phyloP scores from a whole-genome alignment of 1,140 invertebrate genomes.

The Caenorhabditis remanei region DNA sequence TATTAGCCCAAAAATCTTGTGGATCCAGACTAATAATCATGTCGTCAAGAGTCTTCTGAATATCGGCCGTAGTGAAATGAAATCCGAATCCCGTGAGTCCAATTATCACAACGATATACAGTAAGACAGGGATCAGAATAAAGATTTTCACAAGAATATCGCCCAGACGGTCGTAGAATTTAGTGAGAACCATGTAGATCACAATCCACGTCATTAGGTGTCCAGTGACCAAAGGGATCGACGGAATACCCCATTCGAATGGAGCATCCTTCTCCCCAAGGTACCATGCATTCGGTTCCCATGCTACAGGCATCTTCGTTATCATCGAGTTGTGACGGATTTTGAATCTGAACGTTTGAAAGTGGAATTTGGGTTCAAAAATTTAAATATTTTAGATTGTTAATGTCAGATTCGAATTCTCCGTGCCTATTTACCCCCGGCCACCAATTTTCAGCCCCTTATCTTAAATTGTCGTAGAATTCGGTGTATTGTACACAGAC shows the following conservation, averaged over 20 bases:
- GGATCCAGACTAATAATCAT: background rate
- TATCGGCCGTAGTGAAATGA: slow-evolving; percentile 33
- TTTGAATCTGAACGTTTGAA: slow-evolving; percentile 52
- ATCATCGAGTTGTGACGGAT: slow-evolving; percentile 13
- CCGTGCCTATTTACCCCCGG: too few species aligned
- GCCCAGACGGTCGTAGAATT: slow-evolving; percentile 37
- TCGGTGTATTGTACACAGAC: too few species aligned
- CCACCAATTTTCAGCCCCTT: too few species aligned
- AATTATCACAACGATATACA: slow-evolving; percentile 52
- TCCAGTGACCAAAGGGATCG: slow-evolving; percentile 47
- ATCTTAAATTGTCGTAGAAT: too few species aligned
- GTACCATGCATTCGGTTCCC: slow-evolving; percentile 66
- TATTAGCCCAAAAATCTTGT: slow-evolving; percentile 22
- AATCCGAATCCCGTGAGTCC: slow-evolving; percentile 52
- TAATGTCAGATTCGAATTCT: too few species aligned
- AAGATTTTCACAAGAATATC: slow-evolving; percentile 38
- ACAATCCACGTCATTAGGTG: slow-evolving; percentile 59
- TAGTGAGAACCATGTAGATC: slow-evolving; percentile 52
- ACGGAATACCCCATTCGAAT: slow-evolving; percentile 58
- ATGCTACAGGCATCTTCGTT: background rate
- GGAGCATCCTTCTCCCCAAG: slow-evolving; percentile 35
- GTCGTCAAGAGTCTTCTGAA: background rate
- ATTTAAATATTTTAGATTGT: slow-evolving; percentile 11
- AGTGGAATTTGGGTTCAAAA: background rate
- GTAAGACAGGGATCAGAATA: background rate